Evolutionary conservation across 2,888 invertebrate genomes (phyloP).

Genomic region (Mythimna pallens): DNA sequence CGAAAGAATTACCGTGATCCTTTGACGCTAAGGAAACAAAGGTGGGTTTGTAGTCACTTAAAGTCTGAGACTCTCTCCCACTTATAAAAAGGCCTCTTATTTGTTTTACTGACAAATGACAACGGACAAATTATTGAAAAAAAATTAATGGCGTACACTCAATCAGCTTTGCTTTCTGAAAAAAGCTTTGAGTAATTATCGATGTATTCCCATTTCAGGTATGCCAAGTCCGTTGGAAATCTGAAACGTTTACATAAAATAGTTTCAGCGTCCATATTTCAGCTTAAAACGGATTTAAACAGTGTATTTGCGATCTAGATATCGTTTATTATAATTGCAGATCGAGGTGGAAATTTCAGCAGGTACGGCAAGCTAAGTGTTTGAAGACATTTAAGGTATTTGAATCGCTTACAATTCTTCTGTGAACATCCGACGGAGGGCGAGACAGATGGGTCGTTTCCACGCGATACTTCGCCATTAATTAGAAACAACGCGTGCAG

Average conservation of each 20-base stretch:
- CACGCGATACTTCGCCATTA: conserved; percentile 87
- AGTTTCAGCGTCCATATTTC: conserved; percentile 64
- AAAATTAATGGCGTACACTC: conserved; percentile 22
- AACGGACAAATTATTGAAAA: conserved; percentile 16
- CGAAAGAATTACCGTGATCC: no score
- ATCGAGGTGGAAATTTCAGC: conserved; percentile 77
- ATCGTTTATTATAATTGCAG: conserved; percentile 85
- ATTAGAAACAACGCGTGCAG: conserved; percentile 85
- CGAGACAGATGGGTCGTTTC: conserved; percentile 85
- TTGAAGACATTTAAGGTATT: conserved; percentile 87
- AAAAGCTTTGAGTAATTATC: conserved; percentile 22
- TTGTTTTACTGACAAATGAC: conserved; percentile 17
- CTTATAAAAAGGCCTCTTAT: neutral
- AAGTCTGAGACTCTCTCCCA: no score
- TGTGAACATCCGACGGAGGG: conserved; percentile 85
- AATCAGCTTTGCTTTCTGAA: conserved; percentile 24
- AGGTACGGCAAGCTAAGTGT: conserved; percentile 80
- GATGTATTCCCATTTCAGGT: conserved; percentile 18
- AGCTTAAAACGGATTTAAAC: conserved; percentile 71
- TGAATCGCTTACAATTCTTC: conserved; percentile 89
- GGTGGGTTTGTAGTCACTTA: no score
- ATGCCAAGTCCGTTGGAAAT: conserved; percentile 37
- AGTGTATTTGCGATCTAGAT: conserved; percentile 78
- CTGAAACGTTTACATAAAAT: conserved; percentile 55
- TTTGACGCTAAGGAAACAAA: no score